A percentile compares a stretch with the other conserved stretches of the same genome.
Evolutionary conservation across 2,888 invertebrate genomes (phyloP).

Genomic region (Hirtodrosophila confusa): DNA sequence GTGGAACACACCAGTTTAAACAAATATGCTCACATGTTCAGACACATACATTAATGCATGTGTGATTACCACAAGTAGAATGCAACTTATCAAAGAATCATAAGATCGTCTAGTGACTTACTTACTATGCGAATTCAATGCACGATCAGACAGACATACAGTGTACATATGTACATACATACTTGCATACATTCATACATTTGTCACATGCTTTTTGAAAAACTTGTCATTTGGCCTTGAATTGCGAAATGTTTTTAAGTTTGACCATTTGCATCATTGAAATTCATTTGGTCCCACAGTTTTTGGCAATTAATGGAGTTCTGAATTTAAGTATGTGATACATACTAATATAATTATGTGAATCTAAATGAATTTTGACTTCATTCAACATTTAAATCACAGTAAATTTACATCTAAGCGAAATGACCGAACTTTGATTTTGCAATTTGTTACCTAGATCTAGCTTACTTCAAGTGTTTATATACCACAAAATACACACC

Average conservation of each 20-base stretch:
- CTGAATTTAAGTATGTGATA: conserved; percentile 5
- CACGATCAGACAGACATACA: conserved; percentile 9
- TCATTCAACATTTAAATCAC: no score
- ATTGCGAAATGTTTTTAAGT: conserved; percentile 23
- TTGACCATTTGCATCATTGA: conserved; percentile 33
- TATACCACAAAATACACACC: no score
- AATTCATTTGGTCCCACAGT: conserved; percentile 26
- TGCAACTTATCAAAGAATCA: conserved; percentile 22
- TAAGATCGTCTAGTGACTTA: conserved; percentile 5
- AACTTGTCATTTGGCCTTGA: conserved; percentile 29
- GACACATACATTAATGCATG: conserved; percentile 7
- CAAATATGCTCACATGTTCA: not conserved
- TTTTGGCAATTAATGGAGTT: conserved; percentile 14
- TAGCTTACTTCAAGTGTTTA: no score
- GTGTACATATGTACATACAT: not conserved
- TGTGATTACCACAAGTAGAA: conserved; percentile 8
- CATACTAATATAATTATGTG: not conserved
- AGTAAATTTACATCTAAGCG: no score
- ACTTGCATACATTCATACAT: not conserved
- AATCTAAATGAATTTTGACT: not conserved
- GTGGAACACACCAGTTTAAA: not conserved
- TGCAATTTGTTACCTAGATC: no score
- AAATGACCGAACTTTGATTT: no score
- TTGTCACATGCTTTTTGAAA: conserved; percentile 26
- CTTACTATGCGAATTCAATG: conserved; percentile 18